A percentile compares a stretch with the other conserved stretches of the same genome.
These are phyloP conservation scores for Abscondita cerata DNA, from an alignment of 2,888 invertebrate species.

Conservation along the genomic window DNA sequence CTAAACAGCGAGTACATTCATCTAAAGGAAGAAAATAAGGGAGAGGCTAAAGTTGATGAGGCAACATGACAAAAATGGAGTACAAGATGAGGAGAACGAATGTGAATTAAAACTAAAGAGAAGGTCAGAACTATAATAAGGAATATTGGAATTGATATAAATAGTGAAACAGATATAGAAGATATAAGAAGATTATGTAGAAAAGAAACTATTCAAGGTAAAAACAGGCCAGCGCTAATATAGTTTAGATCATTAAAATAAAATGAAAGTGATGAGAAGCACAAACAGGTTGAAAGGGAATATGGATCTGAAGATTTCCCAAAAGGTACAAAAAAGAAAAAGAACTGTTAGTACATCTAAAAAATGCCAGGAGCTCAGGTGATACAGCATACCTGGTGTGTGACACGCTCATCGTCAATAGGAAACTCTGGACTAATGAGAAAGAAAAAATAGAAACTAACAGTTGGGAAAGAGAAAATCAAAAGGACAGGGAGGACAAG, in stretches of 20 bases:
- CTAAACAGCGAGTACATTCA: background rate
- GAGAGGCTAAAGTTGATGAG: background rate
- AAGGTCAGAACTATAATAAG: constrained; percentile 8
- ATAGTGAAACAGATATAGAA: constrained; percentile 6
- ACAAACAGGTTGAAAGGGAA: constrained; percentile 2
- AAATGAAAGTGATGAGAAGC: constrained; percentile 2
- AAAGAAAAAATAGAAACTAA: background rate
- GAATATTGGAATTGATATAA: constrained; percentile 7
- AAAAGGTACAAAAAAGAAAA: constrained; percentile 4
- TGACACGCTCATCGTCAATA: constrained; percentile 3
- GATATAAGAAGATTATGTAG: constrained; percentile 14
- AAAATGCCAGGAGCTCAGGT: background rate
- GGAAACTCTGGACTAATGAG: background rate
- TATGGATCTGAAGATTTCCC: constrained; percentile 6
- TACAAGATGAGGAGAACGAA: constrained; percentile 2
- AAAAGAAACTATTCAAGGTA: background rate
- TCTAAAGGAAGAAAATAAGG: constrained; percentile 6
- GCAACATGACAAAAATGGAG: constrained; percentile 5
- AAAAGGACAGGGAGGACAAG: too few species aligned
- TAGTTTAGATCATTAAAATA: constrained; percentile 8
- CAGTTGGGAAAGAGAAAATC: too few species aligned
- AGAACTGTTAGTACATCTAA: constrained; percentile 2
- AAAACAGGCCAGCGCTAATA: constrained; percentile 2
- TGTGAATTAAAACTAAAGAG: constrained; percentile 9
- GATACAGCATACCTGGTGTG: constrained; percentile 1